A percentile compares a stretch with the other conserved stretches of the same genome.
Conservation (phyloP, 2,888 invertebrate species). For the Fragum fragum region DNA sequence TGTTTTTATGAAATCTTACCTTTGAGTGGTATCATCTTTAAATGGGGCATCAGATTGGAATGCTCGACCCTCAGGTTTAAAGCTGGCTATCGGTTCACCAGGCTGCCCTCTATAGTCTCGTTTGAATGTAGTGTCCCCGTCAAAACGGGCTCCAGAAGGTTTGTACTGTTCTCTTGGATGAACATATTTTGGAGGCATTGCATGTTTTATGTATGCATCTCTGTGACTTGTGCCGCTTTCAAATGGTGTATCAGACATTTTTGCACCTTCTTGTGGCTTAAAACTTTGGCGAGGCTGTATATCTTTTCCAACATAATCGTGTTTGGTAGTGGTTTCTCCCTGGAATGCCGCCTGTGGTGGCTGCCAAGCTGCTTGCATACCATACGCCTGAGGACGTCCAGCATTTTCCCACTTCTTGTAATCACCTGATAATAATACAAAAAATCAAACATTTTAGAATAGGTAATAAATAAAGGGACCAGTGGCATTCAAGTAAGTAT, state of each 20-base stretch:
- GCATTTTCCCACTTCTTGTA: constrained; percentile 83
- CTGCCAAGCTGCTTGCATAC: constrained; percentile 74
- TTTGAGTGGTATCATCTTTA: constrained; percentile 85
- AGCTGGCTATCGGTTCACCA: constrained; percentile 78
- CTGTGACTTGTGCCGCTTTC: constrained; percentile 85
- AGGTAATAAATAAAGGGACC: no score
- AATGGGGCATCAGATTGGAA: constrained; percentile 85
- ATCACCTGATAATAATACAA: constrained; percentile 74
- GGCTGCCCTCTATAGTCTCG: constrained; percentile 80
- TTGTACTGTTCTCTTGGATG: constrained; percentile 80
- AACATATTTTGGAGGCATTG: constrained; percentile 76
- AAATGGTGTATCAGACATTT: constrained; percentile 83
- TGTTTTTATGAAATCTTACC: no score
- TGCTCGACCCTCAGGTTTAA: constrained; percentile 83
- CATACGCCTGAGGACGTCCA: constrained; percentile 68
- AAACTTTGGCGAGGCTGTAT: constrained; percentile 78
- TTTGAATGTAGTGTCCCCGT: constrained; percentile 83
- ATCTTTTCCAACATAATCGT: constrained; percentile 82
- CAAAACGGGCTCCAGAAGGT: constrained; percentile 80
- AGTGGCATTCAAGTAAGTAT: no score
- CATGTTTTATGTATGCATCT: constrained; percentile 84
- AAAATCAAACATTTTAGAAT: no score
- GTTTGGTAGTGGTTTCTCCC: constrained; percentile 84
- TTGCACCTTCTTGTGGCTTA: constrained; percentile 82
- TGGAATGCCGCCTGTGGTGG: constrained; percentile 84